A percentile compares a stretch with the other conserved stretches of the same genome.
Evolutionary conservation across 2,888 invertebrate species (phyloP).

Genomic region (Drosophila hamatofila): DNA sequence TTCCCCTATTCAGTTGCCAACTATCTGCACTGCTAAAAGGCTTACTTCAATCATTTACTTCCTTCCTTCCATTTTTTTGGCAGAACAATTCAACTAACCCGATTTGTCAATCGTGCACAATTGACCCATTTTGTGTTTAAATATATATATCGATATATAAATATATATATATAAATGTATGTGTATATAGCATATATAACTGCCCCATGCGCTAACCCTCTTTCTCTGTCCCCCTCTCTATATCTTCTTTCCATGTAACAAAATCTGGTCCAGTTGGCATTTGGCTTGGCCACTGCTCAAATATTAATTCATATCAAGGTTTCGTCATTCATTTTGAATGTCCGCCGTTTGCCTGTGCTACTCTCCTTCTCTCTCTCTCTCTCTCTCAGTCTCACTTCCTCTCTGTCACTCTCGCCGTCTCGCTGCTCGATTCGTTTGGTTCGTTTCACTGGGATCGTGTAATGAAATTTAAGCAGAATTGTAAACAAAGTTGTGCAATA

Average conservation of each 20-base stretch:
- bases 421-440: slow-evolving; percentile 40
- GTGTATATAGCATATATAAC: not conserved
- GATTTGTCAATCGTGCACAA: slow-evolving; percentile 29
- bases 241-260: not conserved
- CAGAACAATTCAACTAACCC: slow-evolving; percentile 9
- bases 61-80: not conserved
- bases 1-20: not conserved
- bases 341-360: slow-evolving; percentile 15
- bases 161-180: not conserved
- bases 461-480: slow-evolving; percentile 79
- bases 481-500: slow-evolving; percentile 76
- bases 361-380: not conserved
- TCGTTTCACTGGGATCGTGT: slow-evolving; percentile 63
- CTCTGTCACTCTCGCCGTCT: slow-evolving; percentile 7
- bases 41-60: not conserved
- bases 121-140: slow-evolving; percentile 42
- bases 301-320: slow-evolving; percentile 82
- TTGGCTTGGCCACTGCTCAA: slow-evolving; percentile 56
- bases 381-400: not conserved
- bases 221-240: not conserved
- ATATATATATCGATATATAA: not conserved
- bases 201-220: not conserved
- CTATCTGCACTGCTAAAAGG: not conserved
- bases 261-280: slow-evolving; percentile 32
- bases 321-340: slow-evolving; percentile 69